Base-by-base conservation (phyloP, 1,140 invertebrate genomes). In the Papilio aristodemus region DNA sequence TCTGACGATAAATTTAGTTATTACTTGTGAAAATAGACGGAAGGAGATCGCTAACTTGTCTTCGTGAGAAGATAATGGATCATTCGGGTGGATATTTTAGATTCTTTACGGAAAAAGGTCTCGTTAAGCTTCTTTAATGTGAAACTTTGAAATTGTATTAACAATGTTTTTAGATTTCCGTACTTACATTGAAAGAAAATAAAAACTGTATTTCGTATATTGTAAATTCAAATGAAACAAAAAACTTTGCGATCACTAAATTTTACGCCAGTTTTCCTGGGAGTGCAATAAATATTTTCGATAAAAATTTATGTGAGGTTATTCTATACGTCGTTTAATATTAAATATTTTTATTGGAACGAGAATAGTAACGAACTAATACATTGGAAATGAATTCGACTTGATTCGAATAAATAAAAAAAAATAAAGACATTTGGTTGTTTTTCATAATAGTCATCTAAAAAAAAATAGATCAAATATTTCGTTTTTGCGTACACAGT, bases 1-100 rank as follows among this genome's bases (percentile, higher is more conserved):
- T 91, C 85, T 85, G 80, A 83, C 87, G 87, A 91, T 91, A 91
- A 91, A 91, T 91, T 91, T 87, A 91, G 89, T 91, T 91, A 91
- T 91, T 91, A 91, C 89, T 91, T 91, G 86, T 89, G 87, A 91
- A 91, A 91, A 91, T 91, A 91, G 85, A 91, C 87, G 89, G 82
- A 91, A 91, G 87, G 83, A 91, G 89, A 91, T 91, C 87, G 86
- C 85, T 89, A 89, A 91, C 89, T 91, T 90, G 89, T 91, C 87
- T 80, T 86, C 84, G 85, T 84, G 85, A 87, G 86, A 78, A 88
- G 87, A 90, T 91, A 91, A 91, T 91, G 89, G 89, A 90, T 91
- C 89, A 91, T 89, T 91, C 85, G 73, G 81, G 79, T 77, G 81
- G 78, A 81, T 85, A 82, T 87, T 89, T 89, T 89, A 89, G 82